Conservation (phyloP, 2,888 invertebrate genomes). For the Nezara viridula region DNA sequence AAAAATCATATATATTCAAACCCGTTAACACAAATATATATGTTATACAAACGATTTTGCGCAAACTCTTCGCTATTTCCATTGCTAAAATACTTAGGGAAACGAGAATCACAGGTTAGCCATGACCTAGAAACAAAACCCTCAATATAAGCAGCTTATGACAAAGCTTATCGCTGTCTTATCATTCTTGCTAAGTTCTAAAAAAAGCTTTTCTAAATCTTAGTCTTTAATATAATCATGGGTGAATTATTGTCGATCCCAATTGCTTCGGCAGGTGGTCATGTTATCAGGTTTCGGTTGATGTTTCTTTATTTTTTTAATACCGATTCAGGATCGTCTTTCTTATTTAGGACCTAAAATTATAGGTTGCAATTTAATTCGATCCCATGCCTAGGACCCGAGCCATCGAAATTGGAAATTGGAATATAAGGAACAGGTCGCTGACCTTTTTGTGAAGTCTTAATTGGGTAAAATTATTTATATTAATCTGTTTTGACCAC, state of each 20-base stretch:
- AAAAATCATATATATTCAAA: not conserved
- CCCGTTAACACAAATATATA: not conserved
- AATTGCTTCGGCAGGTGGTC: not conserved
- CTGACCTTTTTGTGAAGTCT: not conserved
- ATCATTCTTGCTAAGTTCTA: not conserved
- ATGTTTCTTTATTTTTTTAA: not conserved
- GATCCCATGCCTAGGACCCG: not conserved
- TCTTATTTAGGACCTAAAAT: not conserved
- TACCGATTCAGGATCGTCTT: accelerated
- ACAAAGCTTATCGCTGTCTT: not conserved
- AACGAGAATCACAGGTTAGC: not conserved
- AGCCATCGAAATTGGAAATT: not conserved
- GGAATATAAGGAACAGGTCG: not conserved
- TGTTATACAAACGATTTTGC: not conserved
- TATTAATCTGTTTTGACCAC: too few relatives aligned
- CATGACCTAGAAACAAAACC: constrained; percentile 6
- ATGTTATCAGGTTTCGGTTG: too few relatives aligned
- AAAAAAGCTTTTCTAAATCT: not conserved
- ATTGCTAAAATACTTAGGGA: not conserved
- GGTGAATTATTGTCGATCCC: not conserved
- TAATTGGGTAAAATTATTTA: too few relatives aligned
- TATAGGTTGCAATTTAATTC: not conserved
- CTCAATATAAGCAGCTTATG: not conserved
- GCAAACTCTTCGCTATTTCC: not conserved
- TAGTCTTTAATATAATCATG: not conserved